Evolutionary conservation across 2,797 vertebrate species (phyloP).

Genomic region (Astyanax mexicanus): DNA sequence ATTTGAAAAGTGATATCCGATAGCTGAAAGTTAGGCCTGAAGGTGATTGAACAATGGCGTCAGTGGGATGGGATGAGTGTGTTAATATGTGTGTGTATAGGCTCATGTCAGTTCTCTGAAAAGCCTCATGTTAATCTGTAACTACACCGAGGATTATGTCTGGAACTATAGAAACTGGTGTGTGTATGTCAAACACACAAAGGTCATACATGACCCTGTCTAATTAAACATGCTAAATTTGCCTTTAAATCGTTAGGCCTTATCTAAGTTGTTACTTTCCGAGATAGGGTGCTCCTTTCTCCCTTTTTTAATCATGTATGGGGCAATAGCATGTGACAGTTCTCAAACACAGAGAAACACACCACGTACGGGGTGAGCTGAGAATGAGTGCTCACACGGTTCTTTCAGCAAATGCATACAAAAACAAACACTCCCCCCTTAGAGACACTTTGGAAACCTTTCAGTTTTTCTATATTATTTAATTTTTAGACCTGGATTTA

Average conservation of each 20-base stretch:
- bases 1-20: not conserved
- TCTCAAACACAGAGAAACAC: not conserved
- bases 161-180: slow-evolving; percentile 16
- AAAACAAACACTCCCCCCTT: slow-evolving; percentile 17
- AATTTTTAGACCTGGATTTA: too few species aligned
- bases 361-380: not conserved
- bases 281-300: slow-evolving; percentile 23
- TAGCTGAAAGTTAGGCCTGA: not conserved
- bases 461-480: too few species aligned
- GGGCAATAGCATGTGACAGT: slow-evolving; percentile 17
- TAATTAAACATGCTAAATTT: slow-evolving; percentile 30
- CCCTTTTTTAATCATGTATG: slow-evolving; percentile 21
- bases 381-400: not conserved
- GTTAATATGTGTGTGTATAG: not conserved
- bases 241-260: not conserved
- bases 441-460: slow-evolving; percentile 24
- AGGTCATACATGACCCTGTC: slow-evolving; percentile 16
- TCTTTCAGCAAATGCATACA: slow-evolving; percentile 1
- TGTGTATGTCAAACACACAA: not conserved
- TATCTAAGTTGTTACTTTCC: slow-evolving; percentile 22
- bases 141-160: slow-evolving; percentile 2
- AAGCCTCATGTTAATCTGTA: slow-evolving; percentile 13
- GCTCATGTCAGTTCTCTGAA: not conserved
- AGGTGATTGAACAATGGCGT: not conserved
- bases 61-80: not conserved